These are phyloP conservation scores for Ctenomys sociabilis DNA, from an alignment of 2,113 vertebrate genomes.

Conservation along the genomic window DNA sequence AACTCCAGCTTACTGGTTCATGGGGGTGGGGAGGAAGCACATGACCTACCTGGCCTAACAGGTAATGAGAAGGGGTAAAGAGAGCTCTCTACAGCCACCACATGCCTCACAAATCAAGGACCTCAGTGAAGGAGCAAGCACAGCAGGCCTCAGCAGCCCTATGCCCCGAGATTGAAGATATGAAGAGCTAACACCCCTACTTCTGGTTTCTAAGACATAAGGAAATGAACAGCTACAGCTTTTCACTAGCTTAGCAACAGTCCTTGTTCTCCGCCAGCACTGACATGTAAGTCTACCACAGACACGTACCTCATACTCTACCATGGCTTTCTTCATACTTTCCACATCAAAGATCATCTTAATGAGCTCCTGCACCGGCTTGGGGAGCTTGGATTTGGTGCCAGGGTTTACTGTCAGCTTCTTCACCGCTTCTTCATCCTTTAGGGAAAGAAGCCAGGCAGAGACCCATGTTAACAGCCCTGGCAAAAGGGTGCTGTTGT, in stretches of 20 bases:
- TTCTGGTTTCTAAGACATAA: background rate
- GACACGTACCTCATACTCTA: constrained; percentile 95
- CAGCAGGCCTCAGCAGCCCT: background rate
- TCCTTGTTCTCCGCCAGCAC: accelerated
- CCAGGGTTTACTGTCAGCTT: constrained; percentile 93
- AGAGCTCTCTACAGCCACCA: too few species aligned
- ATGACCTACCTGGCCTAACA: accelerated
- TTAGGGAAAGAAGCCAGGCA: background rate
- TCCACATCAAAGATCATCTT: constrained; percentile 98
- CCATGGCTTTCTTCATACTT: constrained; percentile 99
- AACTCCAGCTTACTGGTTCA: background rate
- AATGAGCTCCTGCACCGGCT: constrained; percentile 95
- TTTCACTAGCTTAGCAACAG: background rate
- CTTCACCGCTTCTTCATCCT: constrained; percentile 98
- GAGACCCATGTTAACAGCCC: constrained; percentile 35
- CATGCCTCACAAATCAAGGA: accelerated
- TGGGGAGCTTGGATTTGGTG: constrained; percentile 93
- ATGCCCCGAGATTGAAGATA: accelerated
- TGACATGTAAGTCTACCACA: accelerated
- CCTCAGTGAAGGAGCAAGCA: background rate
- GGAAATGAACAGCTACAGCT: background rate
- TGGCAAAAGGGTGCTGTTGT: background rate
- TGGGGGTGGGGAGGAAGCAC: background rate
- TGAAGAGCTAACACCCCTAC: accelerated
- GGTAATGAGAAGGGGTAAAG: background rate